Conservation (phyloP, 2,113 vertebrate species). For the Microtus pennsylvanicus region DNA sequence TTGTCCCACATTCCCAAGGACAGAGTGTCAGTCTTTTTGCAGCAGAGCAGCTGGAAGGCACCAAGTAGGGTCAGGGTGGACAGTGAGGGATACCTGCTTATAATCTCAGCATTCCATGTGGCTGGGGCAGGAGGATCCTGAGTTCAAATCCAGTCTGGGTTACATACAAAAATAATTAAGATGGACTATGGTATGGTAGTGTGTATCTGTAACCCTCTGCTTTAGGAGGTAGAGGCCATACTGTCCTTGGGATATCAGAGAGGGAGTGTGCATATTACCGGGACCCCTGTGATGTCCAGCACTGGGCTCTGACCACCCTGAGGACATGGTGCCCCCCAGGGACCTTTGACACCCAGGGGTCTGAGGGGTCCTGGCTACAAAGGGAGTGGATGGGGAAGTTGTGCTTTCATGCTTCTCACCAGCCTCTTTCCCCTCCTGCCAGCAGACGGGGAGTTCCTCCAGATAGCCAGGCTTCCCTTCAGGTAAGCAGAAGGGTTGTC, state of each 20-base stretch:
- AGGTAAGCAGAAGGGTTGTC: not conserved
- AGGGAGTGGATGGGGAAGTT: not conserved
- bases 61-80: not conserved
- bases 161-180: not conserved
- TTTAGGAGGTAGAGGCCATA: not conserved
- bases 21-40: not conserved
- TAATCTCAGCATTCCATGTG: not conserved
- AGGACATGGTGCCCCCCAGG: conserved; percentile 67
- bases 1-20: not conserved
- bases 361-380: conserved; percentile 61
- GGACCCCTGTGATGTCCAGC: conserved; percentile 75
- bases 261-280: not conserved
- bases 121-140: not conserved
- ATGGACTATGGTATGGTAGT: too few relatives aligned
- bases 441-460: not conserved
- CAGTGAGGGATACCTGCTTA: not conserved
- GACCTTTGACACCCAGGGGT: conserved; percentile 74
- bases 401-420: not conserved
- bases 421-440: not conserved
- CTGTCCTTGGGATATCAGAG: not conserved
- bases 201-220: not conserved
- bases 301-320: conserved; percentile 80
- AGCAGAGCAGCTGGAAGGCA: not conserved
- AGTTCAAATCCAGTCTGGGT: not conserved
- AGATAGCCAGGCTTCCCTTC: not conserved